phyloP scores from a whole-genome alignment of 1,140 invertebrate genomes.

The Monochamus saltuarius region DNA sequence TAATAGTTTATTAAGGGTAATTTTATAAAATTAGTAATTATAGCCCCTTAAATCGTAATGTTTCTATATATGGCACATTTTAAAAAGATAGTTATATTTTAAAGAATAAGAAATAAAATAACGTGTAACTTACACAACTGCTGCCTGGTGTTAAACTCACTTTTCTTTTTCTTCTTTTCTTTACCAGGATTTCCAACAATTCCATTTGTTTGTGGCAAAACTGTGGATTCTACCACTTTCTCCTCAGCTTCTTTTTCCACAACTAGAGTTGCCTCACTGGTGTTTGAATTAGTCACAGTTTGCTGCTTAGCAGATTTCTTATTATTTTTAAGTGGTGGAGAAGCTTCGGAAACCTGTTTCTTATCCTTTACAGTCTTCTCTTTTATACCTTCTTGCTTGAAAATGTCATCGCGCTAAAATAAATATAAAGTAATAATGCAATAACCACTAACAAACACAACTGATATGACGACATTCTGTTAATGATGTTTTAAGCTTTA shows the following conservation, averaged over 20 bases:
- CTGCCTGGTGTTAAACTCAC: constrained; percentile 55
- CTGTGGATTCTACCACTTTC: constrained; percentile 4
- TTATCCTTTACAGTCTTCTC: constrained; percentile 49
- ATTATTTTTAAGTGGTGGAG: constrained; percentile 8
- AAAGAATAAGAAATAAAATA: neutral
- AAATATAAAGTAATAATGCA: neutral
- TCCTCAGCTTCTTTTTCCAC: constrained; percentile 15
- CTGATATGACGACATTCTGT: no score
- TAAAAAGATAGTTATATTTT: neutral
- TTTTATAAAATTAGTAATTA: no score
- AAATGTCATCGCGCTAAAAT: constrained; percentile 22
- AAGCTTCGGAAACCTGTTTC: constrained; percentile 28
- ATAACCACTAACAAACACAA: neutral
- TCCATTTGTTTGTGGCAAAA: constrained; percentile 11
- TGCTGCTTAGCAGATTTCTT: constrained; percentile 14
- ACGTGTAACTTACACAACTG: constrained; percentile 52
- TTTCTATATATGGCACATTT: no score
- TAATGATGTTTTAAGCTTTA: no score
- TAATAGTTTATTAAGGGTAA: neutral
- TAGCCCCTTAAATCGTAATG: no score
- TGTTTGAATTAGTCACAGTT: constrained; percentile 1
- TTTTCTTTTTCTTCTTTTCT: constrained; percentile 58
- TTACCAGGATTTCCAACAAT: constrained; percentile 38
- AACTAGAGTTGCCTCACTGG: neutral
- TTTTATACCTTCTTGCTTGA: constrained; percentile 49